Evolutionary conservation across 2,113 vertebrate species (phyloP).

Genomic region (Trematocara stigmaticum): DNA sequence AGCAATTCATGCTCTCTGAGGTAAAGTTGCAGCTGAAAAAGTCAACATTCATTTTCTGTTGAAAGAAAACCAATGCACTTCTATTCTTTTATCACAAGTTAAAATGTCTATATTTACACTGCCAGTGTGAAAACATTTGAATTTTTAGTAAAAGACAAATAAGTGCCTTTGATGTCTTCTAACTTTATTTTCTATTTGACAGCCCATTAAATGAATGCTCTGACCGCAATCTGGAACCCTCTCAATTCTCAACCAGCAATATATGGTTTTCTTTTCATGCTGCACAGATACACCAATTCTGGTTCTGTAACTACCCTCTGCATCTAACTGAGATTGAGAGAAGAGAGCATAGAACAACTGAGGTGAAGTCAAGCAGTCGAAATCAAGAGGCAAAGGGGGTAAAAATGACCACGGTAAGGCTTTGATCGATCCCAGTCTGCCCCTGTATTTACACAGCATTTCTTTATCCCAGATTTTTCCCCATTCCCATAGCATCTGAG

Average conservation of each 20-base stretch:
- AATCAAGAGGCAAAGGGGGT: slow-evolving; percentile 28
- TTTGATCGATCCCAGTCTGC: neutral
- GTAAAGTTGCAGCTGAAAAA: neutral
- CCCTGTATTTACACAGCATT: slow-evolving; percentile 13
- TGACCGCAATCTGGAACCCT: neutral
- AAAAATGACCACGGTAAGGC: neutral
- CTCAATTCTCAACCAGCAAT: neutral
- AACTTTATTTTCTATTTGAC: slow-evolving; percentile 13
- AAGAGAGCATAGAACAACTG: neutral
- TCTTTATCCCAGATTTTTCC: neutral
- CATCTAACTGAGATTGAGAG: neutral
- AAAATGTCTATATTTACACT: slow-evolving; percentile 13
- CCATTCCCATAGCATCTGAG: neutral
- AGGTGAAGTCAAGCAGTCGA: neutral
- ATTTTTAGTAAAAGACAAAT: neutral
- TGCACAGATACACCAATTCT: slow-evolving; percentile 1
- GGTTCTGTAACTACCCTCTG: neutral
- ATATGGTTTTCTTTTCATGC: neutral
- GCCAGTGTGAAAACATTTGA: neutral
- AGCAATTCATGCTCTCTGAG: neutral
- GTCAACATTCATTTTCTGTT: neutral
- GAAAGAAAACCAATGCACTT: neutral
- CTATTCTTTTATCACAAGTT: neutral
- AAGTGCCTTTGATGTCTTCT: slow-evolving; percentile 1
- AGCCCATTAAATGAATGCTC: neutral